These are phyloP conservation scores for Criorhina ranunculi DNA, from an alignment of 2,888 invertebrate species.

Conservation along the genomic window DNA sequence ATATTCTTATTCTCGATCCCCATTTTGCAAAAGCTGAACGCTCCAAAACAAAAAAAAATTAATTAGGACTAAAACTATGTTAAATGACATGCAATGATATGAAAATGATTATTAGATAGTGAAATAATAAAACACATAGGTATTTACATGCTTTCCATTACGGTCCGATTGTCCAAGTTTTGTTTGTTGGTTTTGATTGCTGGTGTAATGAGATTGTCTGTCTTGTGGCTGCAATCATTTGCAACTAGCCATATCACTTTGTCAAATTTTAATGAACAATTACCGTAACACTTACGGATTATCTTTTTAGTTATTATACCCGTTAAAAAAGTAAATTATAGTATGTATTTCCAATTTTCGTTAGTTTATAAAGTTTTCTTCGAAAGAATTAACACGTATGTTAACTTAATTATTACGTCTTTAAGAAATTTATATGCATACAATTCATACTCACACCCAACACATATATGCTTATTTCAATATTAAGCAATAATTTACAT, in stretches of 20 bases:
- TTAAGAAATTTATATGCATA: constrained; percentile 28
- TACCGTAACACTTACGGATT: background rate
- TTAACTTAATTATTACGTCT: constrained; percentile 34
- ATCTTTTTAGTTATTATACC: too few species aligned
- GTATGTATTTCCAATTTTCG: too few species aligned
- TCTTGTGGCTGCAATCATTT: constrained; percentile 78
- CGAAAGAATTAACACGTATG: constrained; percentile 60
- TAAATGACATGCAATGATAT: background rate
- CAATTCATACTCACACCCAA: constrained; percentile 24
- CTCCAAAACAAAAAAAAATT: too few species aligned
- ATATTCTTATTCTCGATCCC: too few species aligned
- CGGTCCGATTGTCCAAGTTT: constrained; percentile 55
- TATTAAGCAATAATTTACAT: constrained; percentile 14
- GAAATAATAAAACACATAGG: constrained; percentile 1
- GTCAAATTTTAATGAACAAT: constrained; percentile 10
- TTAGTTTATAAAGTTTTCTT: constrained; percentile 24
- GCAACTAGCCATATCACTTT: constrained; percentile 73
- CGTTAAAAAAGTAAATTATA: too few species aligned
- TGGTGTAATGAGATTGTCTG: constrained; percentile 78
- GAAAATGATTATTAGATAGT: constrained; percentile 4
- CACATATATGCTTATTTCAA: constrained; percentile 1
- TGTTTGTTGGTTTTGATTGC: constrained; percentile 60
- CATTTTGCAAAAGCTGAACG: too few species aligned
- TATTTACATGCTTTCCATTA: constrained; percentile 77
- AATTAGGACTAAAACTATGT: too few species aligned